phyloP scores from a whole-genome alignment of 2,888 invertebrate species.

The Smittia aterrima region DNA sequence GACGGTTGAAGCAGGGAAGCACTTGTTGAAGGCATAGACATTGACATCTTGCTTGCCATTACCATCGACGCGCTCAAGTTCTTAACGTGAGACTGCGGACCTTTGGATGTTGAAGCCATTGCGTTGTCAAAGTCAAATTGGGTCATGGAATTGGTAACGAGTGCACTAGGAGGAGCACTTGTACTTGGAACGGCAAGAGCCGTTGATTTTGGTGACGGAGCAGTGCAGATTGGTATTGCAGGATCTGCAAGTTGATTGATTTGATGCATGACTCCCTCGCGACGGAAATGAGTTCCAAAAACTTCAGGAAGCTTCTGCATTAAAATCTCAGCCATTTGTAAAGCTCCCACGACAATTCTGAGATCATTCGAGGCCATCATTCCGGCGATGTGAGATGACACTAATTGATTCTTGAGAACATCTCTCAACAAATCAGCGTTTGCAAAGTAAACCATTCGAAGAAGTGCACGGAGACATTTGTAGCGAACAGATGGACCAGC shows the following conservation, averaged over 20 bases:
- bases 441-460: constrained; percentile 95
- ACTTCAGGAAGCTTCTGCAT: constrained; percentile 95
- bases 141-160: constrained; percentile 48
- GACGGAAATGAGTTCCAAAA: constrained; percentile 91
- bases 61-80: constrained; percentile 51
- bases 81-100: constrained; percentile 46
- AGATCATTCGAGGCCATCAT: constrained; percentile 98
- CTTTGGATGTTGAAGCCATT: constrained; percentile 37
- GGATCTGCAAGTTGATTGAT: constrained; percentile 68
- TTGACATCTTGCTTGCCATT: constrained; percentile 47
- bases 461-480: constrained; percentile 91
- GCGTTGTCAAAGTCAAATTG: constrained; percentile 50
- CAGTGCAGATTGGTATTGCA: constrained; percentile 59
- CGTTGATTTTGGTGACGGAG: constrained; percentile 58
- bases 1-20: constrained; percentile 44
- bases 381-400: constrained; percentile 95
- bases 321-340: constrained; percentile 95
- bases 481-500: constrained; percentile 97
- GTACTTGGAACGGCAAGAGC: constrained; percentile 46
- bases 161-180: constrained; percentile 51
- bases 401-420: constrained; percentile 68
- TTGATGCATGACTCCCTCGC: constrained; percentile 97
- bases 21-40: constrained; percentile 46
- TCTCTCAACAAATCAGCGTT: constrained; percentile 80
- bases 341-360: constrained; percentile 92